A percentile compares a stretch with the other conserved stretches of the same genome.
Conservation (phyloP, 2,797 vertebrate species). For the Champsocephalus esox region DNA sequence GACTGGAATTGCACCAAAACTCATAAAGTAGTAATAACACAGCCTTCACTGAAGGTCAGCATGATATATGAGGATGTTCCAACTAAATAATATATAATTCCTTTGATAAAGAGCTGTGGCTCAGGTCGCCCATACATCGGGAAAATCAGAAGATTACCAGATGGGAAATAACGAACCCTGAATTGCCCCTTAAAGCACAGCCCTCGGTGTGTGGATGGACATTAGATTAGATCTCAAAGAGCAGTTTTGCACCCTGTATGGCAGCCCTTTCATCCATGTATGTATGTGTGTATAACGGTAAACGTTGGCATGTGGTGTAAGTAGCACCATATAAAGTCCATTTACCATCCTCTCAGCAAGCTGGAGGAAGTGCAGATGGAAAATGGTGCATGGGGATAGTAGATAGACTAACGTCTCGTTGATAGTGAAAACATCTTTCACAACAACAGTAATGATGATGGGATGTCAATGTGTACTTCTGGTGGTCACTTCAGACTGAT, state of each 20-base stretch:
- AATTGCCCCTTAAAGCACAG: no score
- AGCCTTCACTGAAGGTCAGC: slow-evolving; percentile 48
- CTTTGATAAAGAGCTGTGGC: slow-evolving; percentile 7
- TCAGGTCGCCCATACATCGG: no score
- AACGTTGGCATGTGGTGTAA: no score
- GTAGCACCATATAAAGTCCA: no score
- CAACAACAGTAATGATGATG: slow-evolving; percentile 24
- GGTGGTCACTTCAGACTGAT: slow-evolving; percentile 21
- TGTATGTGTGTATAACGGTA: no score
- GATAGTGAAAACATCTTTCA: slow-evolving; percentile 46
- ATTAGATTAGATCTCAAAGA: no score
- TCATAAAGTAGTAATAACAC: slow-evolving; percentile 19
- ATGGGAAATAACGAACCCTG: no score
- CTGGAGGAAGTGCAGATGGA: slow-evolving; percentile 10
- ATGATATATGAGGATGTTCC: slow-evolving; percentile 4
- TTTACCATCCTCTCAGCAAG: background rate
- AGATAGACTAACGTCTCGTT: slow-evolving; percentile 13
- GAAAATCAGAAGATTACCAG: no score
- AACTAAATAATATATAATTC: background rate
- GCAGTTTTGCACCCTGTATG: no score
- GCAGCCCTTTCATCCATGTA: no score
- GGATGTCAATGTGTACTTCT: slow-evolving; percentile 18
- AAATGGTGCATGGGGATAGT: background rate
- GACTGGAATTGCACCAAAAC: slow-evolving; percentile 49
- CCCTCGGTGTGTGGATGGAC: no score